Evolutionary conservation across 2,888 invertebrate species (phyloP), one percentile per base, ranked within the genome.

Genomic region (Torymus aiolomorphi): DNA sequence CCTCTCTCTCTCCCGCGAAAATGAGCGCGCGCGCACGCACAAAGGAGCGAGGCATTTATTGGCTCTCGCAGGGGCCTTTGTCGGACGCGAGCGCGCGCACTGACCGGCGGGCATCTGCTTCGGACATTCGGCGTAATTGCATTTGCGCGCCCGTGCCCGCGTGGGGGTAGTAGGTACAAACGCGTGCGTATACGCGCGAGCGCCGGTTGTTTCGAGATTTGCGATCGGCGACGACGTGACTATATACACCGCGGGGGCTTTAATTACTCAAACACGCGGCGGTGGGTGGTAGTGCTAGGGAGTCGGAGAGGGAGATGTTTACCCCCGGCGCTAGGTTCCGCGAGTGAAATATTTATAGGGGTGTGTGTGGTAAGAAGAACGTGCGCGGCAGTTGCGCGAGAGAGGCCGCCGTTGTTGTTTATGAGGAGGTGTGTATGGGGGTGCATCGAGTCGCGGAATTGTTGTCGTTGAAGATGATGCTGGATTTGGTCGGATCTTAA

Each of bases 101-200:
- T 86, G 86, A 86, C 87, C 87, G 86, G 84, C 84, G 85, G 87
- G 86, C 88, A 87, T 87, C 88, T 88, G 88, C 86, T 87, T 86
- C 86, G 88, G 88, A 88, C 88, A 86, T 87, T 87, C 86, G 83
- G 85, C 86, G 86, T 88, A 87, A 88, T 88, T 88, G 88, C 88
- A 86, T 87, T 88, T 87, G 86, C 31, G 86, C 84, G 85, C 73
- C 14, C 71, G n/a, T n/a, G 42, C 57, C 31, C 42, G 24, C 61
- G 20, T 20, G 20, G 20, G 20, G 20, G 20, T 61, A 14, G 12
- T 20, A 8, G 20, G n/a, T 20, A 10, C 63, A n/a, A 51, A 20
- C 10, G 72, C 62, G 42, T 49, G 70, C 70, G 70, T 20, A 20
- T 20, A 20, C 20, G 31, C 31, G 72, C 62, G 42, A 20, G 70